Evolutionary conservation across 2,797 vertebrate genomes (phyloP).

Genomic region (Peromyscus aztecus): DNA sequence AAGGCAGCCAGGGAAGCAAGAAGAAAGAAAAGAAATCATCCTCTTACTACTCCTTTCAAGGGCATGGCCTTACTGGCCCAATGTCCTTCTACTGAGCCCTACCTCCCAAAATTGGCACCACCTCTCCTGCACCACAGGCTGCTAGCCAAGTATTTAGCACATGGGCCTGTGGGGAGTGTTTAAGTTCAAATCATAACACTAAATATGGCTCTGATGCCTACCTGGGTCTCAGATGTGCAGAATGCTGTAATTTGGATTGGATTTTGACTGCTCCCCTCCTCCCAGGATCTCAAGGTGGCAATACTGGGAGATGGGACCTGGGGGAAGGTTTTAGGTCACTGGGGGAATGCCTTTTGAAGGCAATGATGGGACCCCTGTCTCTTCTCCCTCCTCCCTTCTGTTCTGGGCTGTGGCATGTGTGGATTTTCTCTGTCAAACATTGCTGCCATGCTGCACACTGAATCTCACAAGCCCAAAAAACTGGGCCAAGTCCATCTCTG

Average conservation of each 20-base stretch:
- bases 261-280: neutral
- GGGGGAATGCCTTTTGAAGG: neutral
- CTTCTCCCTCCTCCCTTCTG: neutral
- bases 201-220: neutral
- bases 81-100: neutral
- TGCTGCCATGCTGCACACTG: neutral
- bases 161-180: neutral
- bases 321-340: neutral
- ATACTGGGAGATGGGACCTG: neutral
- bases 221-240: neutral
- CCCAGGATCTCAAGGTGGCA: neutral
- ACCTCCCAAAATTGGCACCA: neutral
- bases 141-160: neutral
- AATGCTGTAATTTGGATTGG: neutral
- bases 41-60: neutral
- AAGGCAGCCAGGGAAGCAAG: neutral
- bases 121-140: neutral
- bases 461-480: neutral
- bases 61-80: neutral
- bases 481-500: neutral
- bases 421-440: neutral
- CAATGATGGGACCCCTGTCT: too few relatives aligned
- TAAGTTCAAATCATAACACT: neutral
- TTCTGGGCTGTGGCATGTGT: neutral
- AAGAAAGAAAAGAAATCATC: neutral